Conservation (phyloP, 1,140 invertebrate species). For the Caenorhabditis latens region DNA sequence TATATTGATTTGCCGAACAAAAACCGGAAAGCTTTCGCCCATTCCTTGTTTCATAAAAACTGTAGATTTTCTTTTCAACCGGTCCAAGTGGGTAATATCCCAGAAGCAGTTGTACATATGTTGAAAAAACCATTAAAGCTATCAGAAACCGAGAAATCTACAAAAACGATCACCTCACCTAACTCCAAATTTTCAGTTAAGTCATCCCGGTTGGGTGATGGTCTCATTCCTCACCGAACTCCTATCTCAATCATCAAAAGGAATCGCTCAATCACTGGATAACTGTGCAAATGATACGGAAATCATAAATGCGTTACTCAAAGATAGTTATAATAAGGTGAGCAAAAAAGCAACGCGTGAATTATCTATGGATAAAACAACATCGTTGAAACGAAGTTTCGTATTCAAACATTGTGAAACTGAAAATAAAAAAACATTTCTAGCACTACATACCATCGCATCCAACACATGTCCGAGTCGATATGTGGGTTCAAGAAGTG, state of each 20-base stretch:
- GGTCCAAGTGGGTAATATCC: too few relatives aligned
- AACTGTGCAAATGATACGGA: constrained; percentile 77
- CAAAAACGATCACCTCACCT: too few relatives aligned
- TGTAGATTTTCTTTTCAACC: too few relatives aligned
- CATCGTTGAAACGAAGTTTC: too few relatives aligned
- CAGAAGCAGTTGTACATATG: too few relatives aligned
- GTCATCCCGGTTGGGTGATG: constrained; percentile 77
- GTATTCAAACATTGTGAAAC: neutral
- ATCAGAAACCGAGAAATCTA: too few relatives aligned
- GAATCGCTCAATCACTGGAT: constrained; percentile 16
- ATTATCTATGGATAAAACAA: neutral
- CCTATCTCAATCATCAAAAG: constrained; percentile 68
- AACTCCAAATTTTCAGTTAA: constrained; percentile 68
- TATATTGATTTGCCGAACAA: too few relatives aligned
- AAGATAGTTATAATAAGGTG: constrained; percentile 74
- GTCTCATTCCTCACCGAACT: constrained; percentile 77
- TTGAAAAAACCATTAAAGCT: too few relatives aligned
- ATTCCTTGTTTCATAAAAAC: too few relatives aligned
- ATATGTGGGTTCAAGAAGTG: constrained; percentile 78
- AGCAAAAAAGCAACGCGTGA: neutral
- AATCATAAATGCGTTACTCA: constrained; percentile 75
- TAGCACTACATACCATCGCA: constrained; percentile 76
- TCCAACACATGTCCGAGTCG: constrained; percentile 76
- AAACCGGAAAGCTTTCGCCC: too few relatives aligned
- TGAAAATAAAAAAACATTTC: neutral